Percentiles rank a stretch among this genome's conserved stretches.
Evolutionary conservation across 2,888 invertebrate species (phyloP).

Genomic region (Lacanobia oleracea): DNA sequence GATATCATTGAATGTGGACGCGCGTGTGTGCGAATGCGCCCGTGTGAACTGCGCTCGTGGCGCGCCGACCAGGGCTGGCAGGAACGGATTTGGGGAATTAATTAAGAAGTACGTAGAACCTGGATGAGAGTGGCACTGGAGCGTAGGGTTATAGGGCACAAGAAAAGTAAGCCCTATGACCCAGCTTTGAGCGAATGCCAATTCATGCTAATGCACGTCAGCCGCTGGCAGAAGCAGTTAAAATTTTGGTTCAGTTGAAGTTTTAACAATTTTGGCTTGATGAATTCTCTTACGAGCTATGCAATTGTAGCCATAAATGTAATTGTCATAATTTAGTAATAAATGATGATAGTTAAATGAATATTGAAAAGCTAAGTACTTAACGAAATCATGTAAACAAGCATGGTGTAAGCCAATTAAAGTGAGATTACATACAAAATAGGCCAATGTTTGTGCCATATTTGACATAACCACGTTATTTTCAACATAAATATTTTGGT

Average conservation of each 20-base stretch:
- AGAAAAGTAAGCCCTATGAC: too few species aligned
- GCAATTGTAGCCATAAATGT: background rate
- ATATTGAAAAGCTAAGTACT: background rate
- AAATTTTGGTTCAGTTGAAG: too few species aligned
- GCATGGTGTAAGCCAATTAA: background rate
- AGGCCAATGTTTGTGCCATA: background rate
- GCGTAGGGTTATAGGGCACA: too few species aligned
- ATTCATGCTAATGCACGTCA: too few species aligned
- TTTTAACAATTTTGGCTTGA: too few species aligned
- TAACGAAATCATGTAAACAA: background rate
- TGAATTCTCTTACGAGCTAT: too few species aligned
- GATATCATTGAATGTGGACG: conserved; percentile 78
- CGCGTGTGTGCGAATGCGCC: conserved; percentile 68
- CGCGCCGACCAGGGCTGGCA: conserved; percentile 62
- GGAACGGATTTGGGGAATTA: background rate
- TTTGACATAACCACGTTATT: conserved; percentile 14
- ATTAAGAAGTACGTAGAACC: conserved; percentile 16
- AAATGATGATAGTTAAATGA: too few species aligned
- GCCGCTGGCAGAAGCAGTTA: too few species aligned
- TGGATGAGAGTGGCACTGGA: too few species aligned
- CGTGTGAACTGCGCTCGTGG: conserved; percentile 68
- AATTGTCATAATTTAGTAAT: too few species aligned
- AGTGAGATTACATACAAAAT: background rate
- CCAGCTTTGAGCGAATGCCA: too few species aligned
- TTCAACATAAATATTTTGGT: background rate